phyloP scores from a whole-genome alignment of 2,888 invertebrate genomes.

The Flexamia atlantica region DNA sequence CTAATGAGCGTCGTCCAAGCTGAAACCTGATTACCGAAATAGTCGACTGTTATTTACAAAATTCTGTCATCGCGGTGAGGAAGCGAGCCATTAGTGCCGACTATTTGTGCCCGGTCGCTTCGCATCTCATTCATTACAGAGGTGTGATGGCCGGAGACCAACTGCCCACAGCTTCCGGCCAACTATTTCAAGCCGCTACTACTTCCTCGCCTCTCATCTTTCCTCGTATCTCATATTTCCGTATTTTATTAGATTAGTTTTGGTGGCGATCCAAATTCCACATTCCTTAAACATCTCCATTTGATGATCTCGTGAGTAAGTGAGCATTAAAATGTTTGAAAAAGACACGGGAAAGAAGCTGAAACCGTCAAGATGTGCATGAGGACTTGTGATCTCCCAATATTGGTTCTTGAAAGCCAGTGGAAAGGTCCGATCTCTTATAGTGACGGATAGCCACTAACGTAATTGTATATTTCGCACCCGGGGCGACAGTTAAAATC shows the following conservation, averaged over 20 bases:
- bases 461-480: no score
- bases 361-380: no score
- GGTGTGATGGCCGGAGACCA: not conserved
- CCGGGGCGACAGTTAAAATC: no score
- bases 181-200: constrained; percentile 44
- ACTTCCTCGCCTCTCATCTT: constrained; percentile 14
- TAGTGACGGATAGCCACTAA: no score
- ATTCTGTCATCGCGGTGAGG: constrained; percentile 23
- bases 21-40: constrained; percentile 32
- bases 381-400: no score
- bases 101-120: constrained; percentile 20
- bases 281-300: not conserved
- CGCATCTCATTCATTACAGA: not conserved
- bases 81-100: constrained; percentile 33
- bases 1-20: not conserved
- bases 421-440: no score
- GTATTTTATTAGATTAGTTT: constrained; percentile 12
- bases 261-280: constrained; percentile 23
- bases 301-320: not conserved
- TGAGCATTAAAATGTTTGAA: not conserved
- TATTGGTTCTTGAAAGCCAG: no score
- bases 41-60: constrained; percentile 27
- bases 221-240: constrained; percentile 40
- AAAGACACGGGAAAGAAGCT: not conserved
- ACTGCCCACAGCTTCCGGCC: constrained; percentile 36